These are phyloP conservation scores for Poeciliopsis turneri DNA, from an alignment of 2,797 vertebrate genomes.

Conservation along the genomic window DNA sequence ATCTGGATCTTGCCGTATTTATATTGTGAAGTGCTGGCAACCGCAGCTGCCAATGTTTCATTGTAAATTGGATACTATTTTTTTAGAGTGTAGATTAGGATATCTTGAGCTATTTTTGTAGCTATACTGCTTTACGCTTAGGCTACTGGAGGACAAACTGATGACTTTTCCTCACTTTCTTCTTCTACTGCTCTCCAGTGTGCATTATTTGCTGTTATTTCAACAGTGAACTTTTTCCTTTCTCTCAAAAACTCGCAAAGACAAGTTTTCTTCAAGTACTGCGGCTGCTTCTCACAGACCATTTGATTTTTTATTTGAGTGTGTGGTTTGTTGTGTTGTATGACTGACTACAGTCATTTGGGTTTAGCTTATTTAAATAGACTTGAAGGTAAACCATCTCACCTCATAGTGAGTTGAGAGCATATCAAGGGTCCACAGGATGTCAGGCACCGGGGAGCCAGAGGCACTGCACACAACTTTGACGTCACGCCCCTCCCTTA, in stretches of 20 bases:
- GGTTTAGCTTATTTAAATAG: conserved; percentile 1
- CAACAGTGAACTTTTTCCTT: no score
- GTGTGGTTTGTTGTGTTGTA: not conserved
- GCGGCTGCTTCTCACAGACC: not conserved
- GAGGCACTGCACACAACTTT: conserved; percentile 85
- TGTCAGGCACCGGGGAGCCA: conserved; percentile 86
- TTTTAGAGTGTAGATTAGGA: no score
- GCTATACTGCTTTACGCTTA: no score
- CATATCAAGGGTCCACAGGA: conserved; percentile 89
- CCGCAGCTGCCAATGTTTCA: no score
- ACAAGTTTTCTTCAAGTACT: not conserved
- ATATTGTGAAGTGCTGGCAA: no score
- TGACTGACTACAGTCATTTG: not conserved
- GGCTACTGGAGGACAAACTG: no score
- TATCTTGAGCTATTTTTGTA: no score
- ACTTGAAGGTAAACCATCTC: conserved; percentile 54
- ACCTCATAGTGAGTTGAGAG: conserved; percentile 88
- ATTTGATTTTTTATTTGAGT: not conserved
- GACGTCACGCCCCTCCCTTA: conserved; percentile 87
- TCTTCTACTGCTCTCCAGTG: no score
- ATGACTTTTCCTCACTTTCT: no score
- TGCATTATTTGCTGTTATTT: no score
- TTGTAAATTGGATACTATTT: no score
- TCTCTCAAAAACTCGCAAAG: not conserved
- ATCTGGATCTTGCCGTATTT: no score